These are phyloP conservation scores for Wiebesia pumilae DNA, from an alignment of 1,140 invertebrate species.

Conservation along the genomic window DNA sequence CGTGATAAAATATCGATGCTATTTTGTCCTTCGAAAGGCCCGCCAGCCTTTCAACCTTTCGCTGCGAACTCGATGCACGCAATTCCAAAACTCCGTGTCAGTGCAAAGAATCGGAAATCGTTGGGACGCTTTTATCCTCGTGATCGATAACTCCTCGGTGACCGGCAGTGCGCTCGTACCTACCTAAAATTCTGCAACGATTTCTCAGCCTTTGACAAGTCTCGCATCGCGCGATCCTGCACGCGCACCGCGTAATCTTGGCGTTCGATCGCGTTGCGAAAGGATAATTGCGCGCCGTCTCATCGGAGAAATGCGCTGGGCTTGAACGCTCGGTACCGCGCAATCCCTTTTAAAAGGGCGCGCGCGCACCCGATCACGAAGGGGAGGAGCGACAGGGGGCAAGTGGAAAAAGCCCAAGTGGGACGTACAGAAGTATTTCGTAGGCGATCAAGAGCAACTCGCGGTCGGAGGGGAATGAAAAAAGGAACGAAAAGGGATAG, in stretches of 20 bases:
- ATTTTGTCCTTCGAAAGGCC: too few species aligned
- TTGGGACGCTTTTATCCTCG: too few species aligned
- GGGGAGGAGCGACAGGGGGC: neutral
- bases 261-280: neutral
- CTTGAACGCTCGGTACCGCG: neutral
- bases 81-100: too few species aligned
- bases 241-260: slow-evolving; percentile 12
- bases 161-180: neutral
- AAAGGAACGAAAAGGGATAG: too few species aligned
- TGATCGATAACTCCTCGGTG: too few species aligned
- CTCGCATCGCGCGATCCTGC: neutral
- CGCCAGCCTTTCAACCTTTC: too few species aligned
- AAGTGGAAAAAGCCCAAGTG: neutral
- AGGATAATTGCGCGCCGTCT: slow-evolving; percentile 23
- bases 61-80: too few species aligned
- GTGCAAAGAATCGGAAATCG: too few species aligned
- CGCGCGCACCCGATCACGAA: neutral
- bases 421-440: neutral
- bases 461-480: neutral
- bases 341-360: neutral
- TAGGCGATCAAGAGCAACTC: neutral
- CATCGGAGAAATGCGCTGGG: neutral
- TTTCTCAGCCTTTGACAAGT: neutral
- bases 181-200: neutral
- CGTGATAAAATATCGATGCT: too few species aligned